Base-by-base conservation (phyloP, 2,113 vertebrate species). In the Brachyhypopomus occidentalis region DNA sequence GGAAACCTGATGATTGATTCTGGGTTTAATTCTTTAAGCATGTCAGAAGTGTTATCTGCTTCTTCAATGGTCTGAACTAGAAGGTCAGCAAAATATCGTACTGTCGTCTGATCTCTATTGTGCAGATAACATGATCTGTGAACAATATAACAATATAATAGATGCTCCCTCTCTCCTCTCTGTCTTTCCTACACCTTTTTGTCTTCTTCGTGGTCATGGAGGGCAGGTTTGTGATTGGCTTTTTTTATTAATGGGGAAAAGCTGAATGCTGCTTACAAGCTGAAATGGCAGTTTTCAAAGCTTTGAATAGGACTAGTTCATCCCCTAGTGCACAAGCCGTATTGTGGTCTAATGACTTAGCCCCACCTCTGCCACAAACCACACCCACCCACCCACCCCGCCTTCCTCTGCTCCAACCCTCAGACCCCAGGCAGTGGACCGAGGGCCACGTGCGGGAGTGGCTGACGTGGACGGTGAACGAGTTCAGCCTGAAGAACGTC, bases 391-490 rank as follows among this genome's bases (percentile, higher is more conserved):
- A n/a, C 30, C 30, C 30, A 30, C 30, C 30, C 30, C 30, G 3
- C 16, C 11, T 17, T 38, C 30, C 11, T 63, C 58, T 8, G 9
- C 70, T 14, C 55, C 56, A 5, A 66, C 11, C 23, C 45, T 12
- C 87, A 99, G 98, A 99, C 83, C 98, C 98, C 82, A 93, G 95
- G 78, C 95, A 97, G 89, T 99, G 98, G 98, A 97, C 96, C 0
- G 96, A 98, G 82, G 96, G 92, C 9, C 95, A 99, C 0, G 97
- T 99, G 79, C 92, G 94, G 8, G 96, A 97, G 88, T 99, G 98
- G 98, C 92, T 99, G 85, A 94, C 95, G 73, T 99, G 98, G 98
- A 98, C 96, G 0, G 95, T 98, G 85, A 99, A 98, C 0, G 98
- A 99, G 89, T 99, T 99, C 88, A 99, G 96, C 88, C 93, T 99